Evolutionary conservation across 2,113 vertebrate genomes (phyloP).

Genomic region (Lipotes vexillifer): DNA sequence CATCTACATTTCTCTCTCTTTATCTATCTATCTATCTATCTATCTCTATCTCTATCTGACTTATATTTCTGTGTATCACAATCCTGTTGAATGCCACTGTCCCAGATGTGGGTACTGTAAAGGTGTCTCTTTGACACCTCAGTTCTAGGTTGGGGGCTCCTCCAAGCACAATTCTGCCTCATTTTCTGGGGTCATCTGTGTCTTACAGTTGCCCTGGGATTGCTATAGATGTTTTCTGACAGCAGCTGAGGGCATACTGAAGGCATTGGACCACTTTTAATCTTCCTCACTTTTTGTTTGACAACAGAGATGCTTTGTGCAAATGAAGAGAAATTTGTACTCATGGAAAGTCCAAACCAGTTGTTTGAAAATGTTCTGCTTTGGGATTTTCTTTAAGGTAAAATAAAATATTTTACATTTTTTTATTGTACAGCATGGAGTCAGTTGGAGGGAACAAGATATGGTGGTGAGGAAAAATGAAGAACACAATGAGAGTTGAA

Average conservation of each 20-base stretch:
- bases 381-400: neutral
- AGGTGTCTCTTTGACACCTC: neutral
- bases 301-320: neutral
- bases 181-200: neutral
- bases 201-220: neutral
- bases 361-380: neutral
- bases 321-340: neutral
- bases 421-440: neutral
- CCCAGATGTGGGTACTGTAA: neutral
- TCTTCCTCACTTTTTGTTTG: too few relatives aligned
- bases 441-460: neutral
- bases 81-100: neutral
- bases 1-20: neutral
- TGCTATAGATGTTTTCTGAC: rapidly evolving
- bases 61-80: neutral
- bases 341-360: neutral
- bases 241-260: neutral
- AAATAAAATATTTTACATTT: neutral
- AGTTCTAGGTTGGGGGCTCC: neutral
- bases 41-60: neutral
- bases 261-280: neutral
- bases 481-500: neutral
- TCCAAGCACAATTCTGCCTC: neutral
- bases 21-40: neutral
- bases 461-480: neutral